Base-by-base conservation (phyloP, 2,888 invertebrate species). In the Drosophila rubida region DNA sequence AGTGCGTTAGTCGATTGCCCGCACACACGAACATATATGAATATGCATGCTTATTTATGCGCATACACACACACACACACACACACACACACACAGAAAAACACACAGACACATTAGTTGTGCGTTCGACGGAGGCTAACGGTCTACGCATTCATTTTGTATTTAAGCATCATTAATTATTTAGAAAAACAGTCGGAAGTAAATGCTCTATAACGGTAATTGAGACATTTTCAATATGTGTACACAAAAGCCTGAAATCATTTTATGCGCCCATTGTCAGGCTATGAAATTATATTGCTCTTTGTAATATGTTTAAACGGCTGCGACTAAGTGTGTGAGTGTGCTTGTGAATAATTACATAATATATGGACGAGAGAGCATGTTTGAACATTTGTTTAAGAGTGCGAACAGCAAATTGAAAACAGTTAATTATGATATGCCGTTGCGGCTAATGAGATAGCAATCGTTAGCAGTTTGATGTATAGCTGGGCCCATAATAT, bases 201-300 rank as follows among this genome's bases (percentile, higher is more conserved):
- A 74, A 88, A 84, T 70, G 76, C 71, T 76, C 59, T 87, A 74
- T 76, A 80, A 59, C 87, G 84, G 87, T 84, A 88, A 84, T 84
- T 84, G 88, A 84, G 88, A 87, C 87, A 88, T 88, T 84, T 88
- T 88, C 88, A 88, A 86, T 88, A 88, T 81, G 84, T 72, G 57
- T 37, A 44, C 50, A 70, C 50, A 70, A 60, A 71, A 54, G 61
- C 61, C 46, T 51, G 67, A 76, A 77, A 74, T 62, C 74, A 77
- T 77, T 74, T 59, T 77, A 53, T 62, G 58, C 48, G 42, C 30
- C 67, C 67, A 74, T 76, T 74, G 67, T 67, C 54, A 35, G 67
- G 13, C 54, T 35, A 74, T 69, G 67, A 74, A 74, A 66, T 76
- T 71, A 67, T 76, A 76, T 66, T 58, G 73, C 66, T 60, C 35